Percentiles rank a stretch among this genome's conserved stretches.
Conservation (phyloP, 2,888 invertebrate species). For the Strigamia crassipes region DNA sequence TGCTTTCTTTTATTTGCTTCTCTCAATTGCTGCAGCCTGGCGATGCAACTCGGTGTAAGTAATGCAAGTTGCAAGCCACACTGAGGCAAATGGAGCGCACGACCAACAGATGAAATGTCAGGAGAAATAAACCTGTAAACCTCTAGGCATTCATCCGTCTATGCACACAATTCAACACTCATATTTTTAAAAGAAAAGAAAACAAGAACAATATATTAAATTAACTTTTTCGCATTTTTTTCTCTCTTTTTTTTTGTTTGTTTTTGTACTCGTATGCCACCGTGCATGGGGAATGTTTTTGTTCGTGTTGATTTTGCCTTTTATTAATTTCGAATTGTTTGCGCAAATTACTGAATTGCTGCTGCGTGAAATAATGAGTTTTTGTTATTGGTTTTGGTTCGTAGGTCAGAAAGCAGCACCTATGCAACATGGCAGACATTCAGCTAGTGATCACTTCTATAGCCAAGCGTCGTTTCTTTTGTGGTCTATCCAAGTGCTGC, state of each 20-base stretch:
- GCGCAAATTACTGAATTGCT: no score
- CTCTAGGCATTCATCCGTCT: not conserved
- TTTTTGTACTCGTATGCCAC: no score
- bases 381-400: not conserved
- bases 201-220: no score
- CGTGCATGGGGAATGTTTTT: no score
- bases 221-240: no score
- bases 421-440: conserved; percentile 32
- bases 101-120: not conserved
- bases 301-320: no score
- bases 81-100: not conserved
- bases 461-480: not conserved
- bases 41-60: not conserved
- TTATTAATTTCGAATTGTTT: no score
- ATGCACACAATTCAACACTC: not conserved
- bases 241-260: no score
- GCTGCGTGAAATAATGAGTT: no score
- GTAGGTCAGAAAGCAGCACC: conserved; percentile 10
- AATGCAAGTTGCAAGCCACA: not conserved
- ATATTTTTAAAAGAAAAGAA: no score
- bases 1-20: not conserved
- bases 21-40: not conserved
- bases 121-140: not conserved
- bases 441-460: not conserved
- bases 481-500: not conserved